These are phyloP conservation scores for Agraylea sexmaculata DNA, from an alignment of 1,140 invertebrate species.

Conservation along the genomic window DNA sequence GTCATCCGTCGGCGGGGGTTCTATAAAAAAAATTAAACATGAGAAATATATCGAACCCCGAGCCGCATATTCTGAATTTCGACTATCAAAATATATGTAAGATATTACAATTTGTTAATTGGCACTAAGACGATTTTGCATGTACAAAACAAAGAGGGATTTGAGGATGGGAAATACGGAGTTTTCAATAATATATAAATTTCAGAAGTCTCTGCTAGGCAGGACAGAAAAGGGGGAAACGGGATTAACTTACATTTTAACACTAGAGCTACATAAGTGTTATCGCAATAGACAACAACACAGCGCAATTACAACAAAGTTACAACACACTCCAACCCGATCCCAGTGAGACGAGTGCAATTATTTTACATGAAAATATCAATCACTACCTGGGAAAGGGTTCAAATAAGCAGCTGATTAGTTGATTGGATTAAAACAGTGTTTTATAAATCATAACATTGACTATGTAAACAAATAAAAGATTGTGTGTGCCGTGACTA, in stretches of 20 bases:
- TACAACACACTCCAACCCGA: constrained; percentile 9
- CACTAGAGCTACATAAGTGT: not conserved
- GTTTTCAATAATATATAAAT: too few species aligned
- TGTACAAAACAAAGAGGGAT: constrained; percentile 10
- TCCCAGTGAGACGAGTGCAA: too few species aligned
- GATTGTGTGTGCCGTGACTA: too few species aligned
- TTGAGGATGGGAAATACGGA: constrained; percentile 13
- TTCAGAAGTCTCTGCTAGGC: constrained; percentile 22
- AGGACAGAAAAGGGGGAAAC: constrained; percentile 14
- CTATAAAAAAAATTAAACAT: too few species aligned
- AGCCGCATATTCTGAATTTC: not conserved
- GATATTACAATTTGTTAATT: constrained; percentile 12
- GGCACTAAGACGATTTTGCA: constrained; percentile 17
- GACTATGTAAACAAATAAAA: too few species aligned
- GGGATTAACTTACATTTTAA: constrained; percentile 2
- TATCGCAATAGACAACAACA: not conserved
- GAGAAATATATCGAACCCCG: constrained; percentile 1
- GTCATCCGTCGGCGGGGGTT: too few species aligned
- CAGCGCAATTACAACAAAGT: not conserved
- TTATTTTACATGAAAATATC: too few species aligned
- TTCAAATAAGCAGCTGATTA: too few species aligned
- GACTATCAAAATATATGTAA: not conserved
- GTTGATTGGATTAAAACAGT: too few species aligned
- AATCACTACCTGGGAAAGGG: too few species aligned
- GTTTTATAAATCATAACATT: too few species aligned